Percentiles rank a stretch among this genome's conserved stretches.
Conservation (phyloP, 2,797 vertebrate species). For the Brachyalestes nurse region DNA sequence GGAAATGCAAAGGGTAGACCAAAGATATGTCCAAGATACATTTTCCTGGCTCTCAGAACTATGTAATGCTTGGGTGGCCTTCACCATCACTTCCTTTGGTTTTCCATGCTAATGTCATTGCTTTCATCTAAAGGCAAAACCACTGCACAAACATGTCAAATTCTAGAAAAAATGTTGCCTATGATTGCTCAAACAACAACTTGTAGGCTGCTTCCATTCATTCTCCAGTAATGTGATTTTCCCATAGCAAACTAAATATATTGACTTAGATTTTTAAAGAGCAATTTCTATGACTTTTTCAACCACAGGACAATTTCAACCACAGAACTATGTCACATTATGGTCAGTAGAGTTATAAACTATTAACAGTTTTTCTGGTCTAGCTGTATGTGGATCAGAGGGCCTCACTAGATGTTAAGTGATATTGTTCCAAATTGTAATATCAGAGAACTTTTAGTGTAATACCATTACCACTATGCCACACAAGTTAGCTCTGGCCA, state of each 20-base stretch:
- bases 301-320: constrained; percentile 70
- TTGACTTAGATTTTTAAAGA: constrained; percentile 60
- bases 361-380: constrained; percentile 75
- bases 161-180: constrained; percentile 64
- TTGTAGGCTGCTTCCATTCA: constrained; percentile 18
- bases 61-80: constrained; percentile 80
- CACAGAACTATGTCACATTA: constrained; percentile 67
- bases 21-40: constrained; percentile 77
- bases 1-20: constrained; percentile 76
- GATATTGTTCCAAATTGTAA: not conserved
- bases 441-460: not conserved
- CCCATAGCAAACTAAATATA: not conserved
- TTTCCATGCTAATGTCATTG: constrained; percentile 80
- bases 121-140: constrained; percentile 70
- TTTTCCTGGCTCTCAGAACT: constrained; percentile 70
- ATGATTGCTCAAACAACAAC: constrained; percentile 52
- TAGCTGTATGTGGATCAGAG: constrained; percentile 60
- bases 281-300: constrained; percentile 68
- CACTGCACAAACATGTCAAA: constrained; percentile 68
- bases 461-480: not conserved
- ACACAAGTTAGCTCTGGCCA: not conserved
- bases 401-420: constrained; percentile 38
- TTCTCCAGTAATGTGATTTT: constrained; percentile 3
- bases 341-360: constrained; percentile 73
- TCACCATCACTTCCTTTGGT: constrained; percentile 74